Evolutionary conservation across 2,797 vertebrate genomes (phyloP), one percentile per base, ranked within the genome.

Genomic region (Pantherophis alleghaniensis): DNA sequence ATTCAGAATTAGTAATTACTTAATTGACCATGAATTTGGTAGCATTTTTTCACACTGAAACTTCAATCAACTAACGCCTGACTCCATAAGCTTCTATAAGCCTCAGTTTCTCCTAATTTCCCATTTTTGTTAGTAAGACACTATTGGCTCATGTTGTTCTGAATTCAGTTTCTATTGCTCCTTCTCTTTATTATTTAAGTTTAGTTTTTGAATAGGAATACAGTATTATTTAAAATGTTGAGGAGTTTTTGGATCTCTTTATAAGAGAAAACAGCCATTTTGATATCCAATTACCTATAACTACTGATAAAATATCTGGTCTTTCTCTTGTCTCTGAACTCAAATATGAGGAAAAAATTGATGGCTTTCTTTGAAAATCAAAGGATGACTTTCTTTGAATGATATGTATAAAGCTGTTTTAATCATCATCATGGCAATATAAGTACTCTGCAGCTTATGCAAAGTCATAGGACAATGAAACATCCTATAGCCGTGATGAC

Each of bases 1-100:
- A 96, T 93, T 96, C 59, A 95, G 37, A 96, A 95, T 94, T 95
- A 90, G 92, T 94, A 95, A 96, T 94, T 91, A 96, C 37, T 57
- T 95, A 96, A 96, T 94, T 95, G 59, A 94, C 66, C 22, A 88
- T 95, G 24, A 89, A 94, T 86, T 63, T 93, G 47, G 42, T 95
- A 59, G 3, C 28, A 51, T 79, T 92, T 91, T 94, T 94, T 95
- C 92, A 92, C 53, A 90, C 92, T 96, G 90, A 66, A 91, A 94
- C 92, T 94, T 96, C 94, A 93, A 95, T 95, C 88, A 95, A 37
- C 59, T 92, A 94, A 95, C 91, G 55, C 88, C n/a, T 42, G 94
- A 69, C 53, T 13, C 63, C 88, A 20, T 79, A 42, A 79, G 18
- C 74, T 79, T 79, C 18, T 24, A 88, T 94, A 95, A 95, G 24